Evolutionary conservation across 1,140 invertebrate species (phyloP).

Genomic region (Solenopsis invicta): DNA sequence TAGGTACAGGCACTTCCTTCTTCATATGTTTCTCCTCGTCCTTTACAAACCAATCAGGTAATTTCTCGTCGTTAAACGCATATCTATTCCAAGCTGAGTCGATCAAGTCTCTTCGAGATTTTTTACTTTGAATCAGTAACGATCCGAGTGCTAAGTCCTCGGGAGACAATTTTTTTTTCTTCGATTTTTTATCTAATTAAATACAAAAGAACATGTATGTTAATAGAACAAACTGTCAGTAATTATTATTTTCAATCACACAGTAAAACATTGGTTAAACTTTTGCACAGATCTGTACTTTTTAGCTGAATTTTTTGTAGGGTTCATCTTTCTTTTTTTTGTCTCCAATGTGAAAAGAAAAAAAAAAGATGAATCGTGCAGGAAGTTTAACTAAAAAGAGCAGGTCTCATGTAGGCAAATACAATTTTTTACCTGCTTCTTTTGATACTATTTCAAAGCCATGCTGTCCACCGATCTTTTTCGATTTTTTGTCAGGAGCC

Average conservation of each 20-base stretch:
- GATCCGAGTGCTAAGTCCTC: constrained; percentile 96
- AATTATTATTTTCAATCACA: constrained; percentile 1
- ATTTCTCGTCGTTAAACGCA: constrained; percentile 94
- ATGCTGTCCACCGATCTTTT: constrained; percentile 86
- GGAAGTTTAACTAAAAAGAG: no score
- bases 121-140: constrained; percentile 94
- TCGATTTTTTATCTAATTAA: constrained; percentile 81
- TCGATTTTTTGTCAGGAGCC: constrained; percentile 73
- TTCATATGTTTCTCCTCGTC: constrained; percentile 97
- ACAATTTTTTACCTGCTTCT: constrained; percentile 84
- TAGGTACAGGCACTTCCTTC: constrained; percentile 92
- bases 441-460: constrained; percentile 91
- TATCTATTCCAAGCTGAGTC: constrained; percentile 97
- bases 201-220: constrained; percentile 50
- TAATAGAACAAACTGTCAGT: not conserved
- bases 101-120: constrained; percentile 94
- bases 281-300: no score
- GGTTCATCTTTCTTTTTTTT: no score
- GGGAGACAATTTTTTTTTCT: constrained; percentile 92
- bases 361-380: no score
- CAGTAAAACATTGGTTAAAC: no score
- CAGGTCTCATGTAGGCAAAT: not conserved
- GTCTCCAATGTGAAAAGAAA: no score
- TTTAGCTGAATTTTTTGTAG: no score
- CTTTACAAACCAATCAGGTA: constrained; percentile 98